A percentile compares a stretch with the other conserved stretches of the same genome.
phyloP scores from a whole-genome alignment of 2,113 vertebrate species.

The Aptenodytes forsteri region DNA sequence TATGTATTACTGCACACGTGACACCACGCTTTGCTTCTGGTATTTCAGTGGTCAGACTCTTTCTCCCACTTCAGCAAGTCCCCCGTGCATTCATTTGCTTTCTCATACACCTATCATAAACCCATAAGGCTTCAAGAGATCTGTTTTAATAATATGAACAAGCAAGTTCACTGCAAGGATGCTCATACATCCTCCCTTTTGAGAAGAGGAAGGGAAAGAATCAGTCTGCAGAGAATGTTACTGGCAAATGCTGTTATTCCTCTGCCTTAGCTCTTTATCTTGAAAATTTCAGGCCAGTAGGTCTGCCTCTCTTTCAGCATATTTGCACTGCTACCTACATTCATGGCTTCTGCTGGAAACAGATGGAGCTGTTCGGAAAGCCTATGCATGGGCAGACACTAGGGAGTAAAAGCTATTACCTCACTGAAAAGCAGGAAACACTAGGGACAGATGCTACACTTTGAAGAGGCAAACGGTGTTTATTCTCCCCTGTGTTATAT shows the following conservation, averaged over 20 bases:
- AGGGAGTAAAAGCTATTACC: background rate
- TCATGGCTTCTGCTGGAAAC: background rate
- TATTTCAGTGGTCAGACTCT: background rate
- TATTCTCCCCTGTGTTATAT: background rate
- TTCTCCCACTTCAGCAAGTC: background rate
- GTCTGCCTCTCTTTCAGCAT: background rate
- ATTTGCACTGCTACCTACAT: background rate
- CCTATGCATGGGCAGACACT: background rate
- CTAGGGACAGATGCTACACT: background rate
- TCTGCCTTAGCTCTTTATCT: background rate
- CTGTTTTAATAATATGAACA: background rate
- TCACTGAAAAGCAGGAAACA: background rate
- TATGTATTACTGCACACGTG: fast-evolving
- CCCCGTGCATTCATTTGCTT: background rate
- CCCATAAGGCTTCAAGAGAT: background rate
- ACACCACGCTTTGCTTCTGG: background rate
- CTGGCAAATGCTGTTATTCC: background rate
- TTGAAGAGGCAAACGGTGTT: background rate
- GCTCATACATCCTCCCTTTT: background rate
- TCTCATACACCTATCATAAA: background rate
- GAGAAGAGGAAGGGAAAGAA: background rate
- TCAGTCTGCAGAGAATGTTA: background rate
- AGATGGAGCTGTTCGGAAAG: background rate
- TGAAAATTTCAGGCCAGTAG: background rate
- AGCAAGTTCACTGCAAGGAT: background rate